Base-by-base conservation (phyloP, 2,797 vertebrate species). In the Malacoraja senta region DNA sequence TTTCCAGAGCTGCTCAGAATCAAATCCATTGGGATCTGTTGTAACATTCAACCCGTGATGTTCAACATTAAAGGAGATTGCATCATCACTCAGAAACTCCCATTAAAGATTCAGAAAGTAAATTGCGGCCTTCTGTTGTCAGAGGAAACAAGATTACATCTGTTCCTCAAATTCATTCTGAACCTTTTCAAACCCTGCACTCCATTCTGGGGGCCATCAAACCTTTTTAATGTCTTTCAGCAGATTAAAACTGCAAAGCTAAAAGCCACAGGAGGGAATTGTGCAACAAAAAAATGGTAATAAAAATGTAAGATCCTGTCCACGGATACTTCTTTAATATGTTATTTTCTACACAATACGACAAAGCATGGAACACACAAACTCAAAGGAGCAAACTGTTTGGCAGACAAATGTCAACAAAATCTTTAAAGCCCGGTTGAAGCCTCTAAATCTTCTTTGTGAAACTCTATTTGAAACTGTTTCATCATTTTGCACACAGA, bases 11-110 rank as follows among this genome's bases (percentile, higher is more conserved):
- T 88, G 61, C 65, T 63, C 61, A 19, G 65, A 88, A 63, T 21
- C 38, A 76, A 29, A 92, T 92, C 90, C 35, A 44, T 68, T 72
- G 35, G 9, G 38, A 19, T 13, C 68, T 53, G 24, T 29, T 92
- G 90, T 58, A 76, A 92, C 26, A 92, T 92, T 53, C 74, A 74
- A n/a, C 38, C n/a, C 71, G n/a, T 38, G 86, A 91, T 91, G 86
- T 53, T 2, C n/a, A 35, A 29, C 71, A 76, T 76, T 92, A 58
- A 76, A 92, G 26, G 10, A 53, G 38, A 92, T 92, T 92, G 71
- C 24, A 53, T 53, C 38, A 76, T 53, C 38, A 92, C 71, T 92
- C 90, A 44, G 1, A 3, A 53, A 24, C 24, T 58, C 35, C 90
- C 71, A 91, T 71, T 91, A 76, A 92, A 92, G 71, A 12, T 91